These are phyloP conservation scores for Mya arenaria DNA, from an alignment of 1,140 invertebrate species.

Conservation along the genomic window DNA sequence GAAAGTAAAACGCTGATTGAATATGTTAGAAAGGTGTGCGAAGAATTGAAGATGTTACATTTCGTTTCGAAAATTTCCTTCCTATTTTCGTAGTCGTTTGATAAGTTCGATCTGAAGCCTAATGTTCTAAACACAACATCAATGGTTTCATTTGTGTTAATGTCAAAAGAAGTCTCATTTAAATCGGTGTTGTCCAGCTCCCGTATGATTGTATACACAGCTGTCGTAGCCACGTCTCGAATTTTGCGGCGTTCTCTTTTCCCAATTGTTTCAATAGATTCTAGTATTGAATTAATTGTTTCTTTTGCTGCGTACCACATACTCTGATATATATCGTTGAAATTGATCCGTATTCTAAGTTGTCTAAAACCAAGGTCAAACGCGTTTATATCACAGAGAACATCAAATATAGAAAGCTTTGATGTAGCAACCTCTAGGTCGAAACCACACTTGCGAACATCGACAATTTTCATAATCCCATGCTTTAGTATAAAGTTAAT, in stretches of 20 bases:
- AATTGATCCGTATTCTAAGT: conserved; percentile 7
- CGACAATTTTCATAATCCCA: conserved; percentile 23
- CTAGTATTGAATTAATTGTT: background rate
- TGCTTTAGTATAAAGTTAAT: conserved; percentile 14
- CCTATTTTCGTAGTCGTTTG: conserved; percentile 15
- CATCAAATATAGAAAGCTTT: background rate
- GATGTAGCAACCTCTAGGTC: background rate
- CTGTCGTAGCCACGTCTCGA: background rate
- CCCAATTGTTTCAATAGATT: background rate
- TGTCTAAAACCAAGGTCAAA: conserved; percentile 15
- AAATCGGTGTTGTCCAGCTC: background rate
- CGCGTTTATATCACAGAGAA: conserved; percentile 20
- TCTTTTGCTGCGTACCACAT: conserved; percentile 34
- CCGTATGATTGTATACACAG: background rate
- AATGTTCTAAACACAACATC: conserved; percentile 4
- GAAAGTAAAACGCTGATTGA: background rate
- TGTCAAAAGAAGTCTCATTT: background rate
- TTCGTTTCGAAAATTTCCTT: conserved; percentile 14
- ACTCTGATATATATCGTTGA: conserved; percentile 23
- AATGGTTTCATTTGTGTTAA: conserved; percentile 7
- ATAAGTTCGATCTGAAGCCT: conserved; percentile 3
- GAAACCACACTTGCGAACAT: conserved; percentile 43
- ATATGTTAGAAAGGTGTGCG: background rate
- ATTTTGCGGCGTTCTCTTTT: conserved; percentile 13
- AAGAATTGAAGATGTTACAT: background rate